Conservation (phyloP, 1,140 invertebrate species). For the Zophobas morio region DNA sequence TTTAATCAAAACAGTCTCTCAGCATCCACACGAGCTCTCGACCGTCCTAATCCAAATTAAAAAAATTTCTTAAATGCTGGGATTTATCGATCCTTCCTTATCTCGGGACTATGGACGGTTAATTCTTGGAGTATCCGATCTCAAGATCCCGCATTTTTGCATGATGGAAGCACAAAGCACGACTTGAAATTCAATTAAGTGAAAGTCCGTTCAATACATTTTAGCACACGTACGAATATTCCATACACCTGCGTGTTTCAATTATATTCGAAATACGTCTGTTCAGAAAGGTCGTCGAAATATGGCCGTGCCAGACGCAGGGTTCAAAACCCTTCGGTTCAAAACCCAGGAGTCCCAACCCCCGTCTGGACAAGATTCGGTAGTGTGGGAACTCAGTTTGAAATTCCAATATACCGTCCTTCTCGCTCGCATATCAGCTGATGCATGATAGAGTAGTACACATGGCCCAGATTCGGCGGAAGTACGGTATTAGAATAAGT, state of each 20-base stretch:
- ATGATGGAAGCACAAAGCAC: not conserved
- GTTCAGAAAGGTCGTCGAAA: conserved; percentile 6
- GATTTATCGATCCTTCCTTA: conserved; percentile 3
- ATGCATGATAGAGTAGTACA: not conserved
- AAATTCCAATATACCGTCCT: conserved; percentile 21
- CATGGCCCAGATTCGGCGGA: not conserved
- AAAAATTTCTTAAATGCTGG: not conserved
- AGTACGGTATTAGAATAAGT: conserved; percentile 16
- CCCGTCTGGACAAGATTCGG: conserved; percentile 14
- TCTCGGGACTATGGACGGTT: conserved; percentile 1
- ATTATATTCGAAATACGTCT: not conserved
- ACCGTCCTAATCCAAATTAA: no score
- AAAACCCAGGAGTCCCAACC: conserved; percentile 21
- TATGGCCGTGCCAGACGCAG: conserved; percentile 18
- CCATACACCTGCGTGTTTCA: conserved; percentile 11
- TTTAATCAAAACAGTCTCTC: no score
- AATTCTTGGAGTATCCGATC: not conserved
- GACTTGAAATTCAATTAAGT: conserved; percentile 32
- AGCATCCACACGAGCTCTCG: no score
- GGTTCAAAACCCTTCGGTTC: conserved; percentile 27
- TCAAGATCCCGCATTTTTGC: conserved; percentile 10
- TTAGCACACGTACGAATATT: not conserved
- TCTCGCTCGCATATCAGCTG: not conserved
- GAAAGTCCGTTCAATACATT: conserved; percentile 20
- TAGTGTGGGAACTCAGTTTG: conserved; percentile 11